These are phyloP conservation scores for Lypha dubia DNA, from an alignment of 2,888 invertebrate genomes.

Conservation along the genomic window DNA sequence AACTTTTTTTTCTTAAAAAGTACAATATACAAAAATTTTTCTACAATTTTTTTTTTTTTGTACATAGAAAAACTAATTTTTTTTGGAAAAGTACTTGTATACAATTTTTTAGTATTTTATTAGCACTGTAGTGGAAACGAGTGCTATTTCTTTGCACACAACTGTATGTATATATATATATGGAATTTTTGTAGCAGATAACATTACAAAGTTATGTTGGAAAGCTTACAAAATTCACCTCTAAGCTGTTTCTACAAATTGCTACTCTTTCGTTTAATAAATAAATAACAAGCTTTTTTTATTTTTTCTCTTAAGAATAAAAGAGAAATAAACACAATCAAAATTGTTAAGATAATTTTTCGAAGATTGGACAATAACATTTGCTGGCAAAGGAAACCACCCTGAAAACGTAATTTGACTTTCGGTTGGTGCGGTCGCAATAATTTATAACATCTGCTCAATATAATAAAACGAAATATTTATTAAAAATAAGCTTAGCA, in stretches of 20 bases:
- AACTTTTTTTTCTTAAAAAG: too few species aligned
- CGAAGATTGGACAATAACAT: constrained; percentile 69
- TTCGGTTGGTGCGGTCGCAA: constrained; percentile 82
- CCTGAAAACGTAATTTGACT: constrained; percentile 80
- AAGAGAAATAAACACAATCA: constrained; percentile 5
- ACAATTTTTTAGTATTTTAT: too few species aligned
- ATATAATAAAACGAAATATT: constrained; percentile 25
- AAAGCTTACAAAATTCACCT: constrained; percentile 4
- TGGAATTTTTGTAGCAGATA: too few species aligned
- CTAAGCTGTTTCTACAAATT: neutral
- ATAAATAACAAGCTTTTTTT: neutral
- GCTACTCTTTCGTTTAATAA: neutral
- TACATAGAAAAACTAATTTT: too few species aligned
- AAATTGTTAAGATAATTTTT: constrained; percentile 32
- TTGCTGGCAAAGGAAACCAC: constrained; percentile 78
- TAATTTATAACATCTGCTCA: constrained; percentile 19
- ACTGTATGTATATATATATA: too few species aligned
- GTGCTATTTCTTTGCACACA: too few species aligned
- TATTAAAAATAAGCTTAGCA: neutral
- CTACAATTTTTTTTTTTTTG: too few species aligned
- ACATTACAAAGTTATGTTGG: neutral
- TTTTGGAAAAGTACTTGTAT: too few species aligned
- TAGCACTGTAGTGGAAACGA: too few species aligned
- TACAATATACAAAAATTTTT: too few species aligned
- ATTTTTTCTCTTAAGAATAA: constrained; percentile 37